phyloP scores from a whole-genome alignment of 2,888 invertebrate species.

The Amphiduros pacificus region DNA sequence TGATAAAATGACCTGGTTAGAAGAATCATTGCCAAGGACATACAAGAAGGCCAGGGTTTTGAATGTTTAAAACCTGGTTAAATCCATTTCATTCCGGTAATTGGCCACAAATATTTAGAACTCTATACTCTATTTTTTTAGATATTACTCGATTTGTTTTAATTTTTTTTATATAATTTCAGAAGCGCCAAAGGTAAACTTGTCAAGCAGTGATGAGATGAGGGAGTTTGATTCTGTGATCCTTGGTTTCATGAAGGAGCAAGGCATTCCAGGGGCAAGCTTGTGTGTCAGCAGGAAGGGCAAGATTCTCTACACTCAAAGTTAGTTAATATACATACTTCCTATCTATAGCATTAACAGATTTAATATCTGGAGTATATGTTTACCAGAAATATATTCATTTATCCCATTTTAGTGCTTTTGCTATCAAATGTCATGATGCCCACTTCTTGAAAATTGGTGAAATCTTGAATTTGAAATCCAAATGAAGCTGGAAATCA shows the following conservation, averaged over 20 bases:
- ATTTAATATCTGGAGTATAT: neutral
- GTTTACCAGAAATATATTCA: neutral
- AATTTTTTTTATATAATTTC: neutral
- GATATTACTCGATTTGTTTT: too few species aligned
- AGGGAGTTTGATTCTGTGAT: slow-evolving; percentile 37
- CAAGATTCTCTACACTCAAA: slow-evolving; percentile 42
- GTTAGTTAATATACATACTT: slow-evolving; percentile 25
- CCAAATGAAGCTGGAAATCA: neutral
- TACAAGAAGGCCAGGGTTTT: too few species aligned
- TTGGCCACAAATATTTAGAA: too few species aligned
- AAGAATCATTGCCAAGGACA: too few species aligned
- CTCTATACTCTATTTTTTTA: too few species aligned
- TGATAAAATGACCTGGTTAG: too few species aligned
- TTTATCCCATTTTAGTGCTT: neutral
- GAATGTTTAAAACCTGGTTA: too few species aligned
- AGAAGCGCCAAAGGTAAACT: slow-evolving; percentile 13
- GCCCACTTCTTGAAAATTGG: neutral
- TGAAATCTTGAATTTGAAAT: neutral
- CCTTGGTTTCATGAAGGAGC: slow-evolving; percentile 43
- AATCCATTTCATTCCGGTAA: too few species aligned
- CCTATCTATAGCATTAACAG: neutral
- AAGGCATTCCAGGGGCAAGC: slow-evolving; percentile 43
- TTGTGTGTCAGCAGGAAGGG: slow-evolving; percentile 39
- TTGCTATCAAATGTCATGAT: neutral
- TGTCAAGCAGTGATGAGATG: neutral